These are phyloP conservation scores for Pseudolaguvia tuberculata DNA, from an alignment of 2,113 vertebrate species.

Conservation along the genomic window DNA sequence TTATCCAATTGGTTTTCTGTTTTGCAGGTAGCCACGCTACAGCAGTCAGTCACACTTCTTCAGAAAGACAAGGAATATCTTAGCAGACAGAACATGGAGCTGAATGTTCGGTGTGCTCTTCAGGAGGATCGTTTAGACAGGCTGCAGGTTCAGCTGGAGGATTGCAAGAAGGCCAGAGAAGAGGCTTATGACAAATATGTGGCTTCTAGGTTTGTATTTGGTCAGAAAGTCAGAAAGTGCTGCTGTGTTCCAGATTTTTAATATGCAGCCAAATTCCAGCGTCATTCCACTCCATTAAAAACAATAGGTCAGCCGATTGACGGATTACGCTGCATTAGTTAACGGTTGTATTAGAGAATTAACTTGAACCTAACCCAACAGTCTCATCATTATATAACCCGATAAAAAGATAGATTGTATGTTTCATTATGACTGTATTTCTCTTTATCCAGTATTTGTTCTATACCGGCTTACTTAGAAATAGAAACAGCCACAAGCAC, in stretches of 20 bases:
- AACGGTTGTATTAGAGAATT: too few species aligned
- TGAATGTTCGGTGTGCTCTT: conserved; percentile 87
- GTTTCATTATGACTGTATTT: neutral
- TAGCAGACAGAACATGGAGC: conserved; percentile 88
- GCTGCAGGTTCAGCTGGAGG: conserved; percentile 86
- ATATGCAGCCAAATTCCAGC: too few species aligned
- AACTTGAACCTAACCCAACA: too few species aligned
- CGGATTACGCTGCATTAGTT: neutral
- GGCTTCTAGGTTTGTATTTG: conserved; percentile 74
- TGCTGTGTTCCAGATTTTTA: too few species aligned
- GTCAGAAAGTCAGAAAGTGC: too few species aligned
- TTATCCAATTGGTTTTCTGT: conserved; percentile 6
- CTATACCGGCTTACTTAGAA: neutral
- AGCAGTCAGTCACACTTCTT: conserved; percentile 83
- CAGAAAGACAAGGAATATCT: conserved; percentile 98
- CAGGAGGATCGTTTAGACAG: conserved; percentile 88
- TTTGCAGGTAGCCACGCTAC: conserved; percentile 74
- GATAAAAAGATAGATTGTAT: neutral
- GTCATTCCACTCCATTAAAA: neutral
- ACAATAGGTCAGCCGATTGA: neutral
- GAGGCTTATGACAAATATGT: conserved; percentile 95
- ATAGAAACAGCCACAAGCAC: neutral
- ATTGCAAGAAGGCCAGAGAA: conserved; percentile 87
- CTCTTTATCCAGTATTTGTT: neutral
- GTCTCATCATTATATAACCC: neutral